phyloP scores from a whole-genome alignment of 2,797 vertebrate genomes.

The Merluccius polli region DNA sequence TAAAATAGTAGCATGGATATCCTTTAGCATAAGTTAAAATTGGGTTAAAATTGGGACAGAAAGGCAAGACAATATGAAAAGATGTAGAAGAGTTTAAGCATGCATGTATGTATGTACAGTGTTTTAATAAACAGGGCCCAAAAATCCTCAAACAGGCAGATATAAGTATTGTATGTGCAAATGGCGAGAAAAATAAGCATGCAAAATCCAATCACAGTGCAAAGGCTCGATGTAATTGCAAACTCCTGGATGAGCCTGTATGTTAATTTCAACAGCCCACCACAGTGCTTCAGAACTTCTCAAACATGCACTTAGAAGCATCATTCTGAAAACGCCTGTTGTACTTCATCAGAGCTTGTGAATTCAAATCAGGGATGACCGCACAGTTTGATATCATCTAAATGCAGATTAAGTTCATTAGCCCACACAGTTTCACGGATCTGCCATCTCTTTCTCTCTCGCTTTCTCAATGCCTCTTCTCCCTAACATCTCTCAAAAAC shows the following conservation, averaged over 20 bases:
- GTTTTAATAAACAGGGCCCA: neutral
- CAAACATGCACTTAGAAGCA: slow-evolving; percentile 8
- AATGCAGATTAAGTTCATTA: slow-evolving; percentile 56
- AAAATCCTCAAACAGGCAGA: neutral
- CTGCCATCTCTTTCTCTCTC: slow-evolving; percentile 9
- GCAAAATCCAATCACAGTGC: neutral
- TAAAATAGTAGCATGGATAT: too few relatives aligned
- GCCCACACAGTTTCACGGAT: slow-evolving; percentile 38
- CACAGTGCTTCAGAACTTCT: neutral
- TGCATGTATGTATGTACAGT: neutral
- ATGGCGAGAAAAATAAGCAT: neutral
- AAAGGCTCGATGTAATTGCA: neutral
- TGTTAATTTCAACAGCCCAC: neutral
- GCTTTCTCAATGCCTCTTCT: neutral
- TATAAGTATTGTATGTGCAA: neutral
- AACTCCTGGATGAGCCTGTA: neutral
- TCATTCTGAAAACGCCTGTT: slow-evolving; percentile 22
- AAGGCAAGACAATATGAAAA: too few relatives aligned
- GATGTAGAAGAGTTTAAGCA: neutral
- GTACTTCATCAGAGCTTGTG: slow-evolving; percentile 18
- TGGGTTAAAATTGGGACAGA: too few relatives aligned
- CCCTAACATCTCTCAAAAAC: neutral
- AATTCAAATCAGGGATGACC: slow-evolving; percentile 37
- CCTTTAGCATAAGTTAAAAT: too few relatives aligned
- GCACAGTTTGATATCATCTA: slow-evolving; percentile 46